phyloP scores from a whole-genome alignment of 2,888 invertebrate genomes.

The Cephus sareptanus region DNA sequence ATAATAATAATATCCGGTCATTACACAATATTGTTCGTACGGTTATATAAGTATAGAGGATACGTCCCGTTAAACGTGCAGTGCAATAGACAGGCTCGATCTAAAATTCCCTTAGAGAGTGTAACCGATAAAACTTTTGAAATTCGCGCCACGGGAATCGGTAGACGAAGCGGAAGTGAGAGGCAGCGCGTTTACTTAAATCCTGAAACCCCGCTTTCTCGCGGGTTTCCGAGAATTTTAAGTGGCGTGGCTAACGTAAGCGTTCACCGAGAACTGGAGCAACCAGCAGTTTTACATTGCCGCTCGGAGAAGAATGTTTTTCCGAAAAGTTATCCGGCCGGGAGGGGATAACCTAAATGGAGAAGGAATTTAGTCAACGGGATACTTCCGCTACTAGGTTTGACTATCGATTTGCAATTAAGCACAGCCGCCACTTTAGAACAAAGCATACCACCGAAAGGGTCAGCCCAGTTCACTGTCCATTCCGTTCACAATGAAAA shows the following conservation, averaged over 20 bases:
- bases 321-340: neutral
- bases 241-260: neutral
- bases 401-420: constrained; percentile 42
- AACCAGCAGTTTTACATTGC: neutral
- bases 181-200: neutral
- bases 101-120: neutral
- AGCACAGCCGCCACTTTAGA: constrained; percentile 41
- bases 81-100: neutral
- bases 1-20: too few species aligned
- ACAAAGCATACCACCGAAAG: constrained; percentile 18
- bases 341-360: constrained; percentile 1
- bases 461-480: neutral
- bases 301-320: neutral
- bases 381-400: constrained; percentile 4
- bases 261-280: neutral
- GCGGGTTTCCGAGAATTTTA: neutral
- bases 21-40: neutral
- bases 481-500: neutral
- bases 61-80: neutral
- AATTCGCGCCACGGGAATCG: neutral
- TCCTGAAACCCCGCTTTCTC: neutral
- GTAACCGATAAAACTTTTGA: neutral
- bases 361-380: constrained; percentile 10
- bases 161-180: neutral
- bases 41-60: neutral